phyloP scores from a whole-genome alignment of 2,888 invertebrate species.

The Chloromyia formosa region DNA sequence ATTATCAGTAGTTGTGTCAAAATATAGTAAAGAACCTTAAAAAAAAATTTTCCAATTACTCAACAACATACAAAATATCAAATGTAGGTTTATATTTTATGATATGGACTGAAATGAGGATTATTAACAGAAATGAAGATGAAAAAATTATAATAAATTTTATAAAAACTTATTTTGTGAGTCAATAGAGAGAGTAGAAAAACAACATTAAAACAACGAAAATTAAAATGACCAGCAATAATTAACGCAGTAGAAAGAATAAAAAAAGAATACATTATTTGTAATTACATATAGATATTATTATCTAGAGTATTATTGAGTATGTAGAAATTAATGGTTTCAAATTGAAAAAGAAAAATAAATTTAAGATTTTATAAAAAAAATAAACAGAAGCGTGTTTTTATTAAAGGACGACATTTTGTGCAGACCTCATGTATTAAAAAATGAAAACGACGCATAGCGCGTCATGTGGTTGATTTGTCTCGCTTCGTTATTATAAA shows the following conservation, averaged over 20 bases:
- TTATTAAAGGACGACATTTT: background rate
- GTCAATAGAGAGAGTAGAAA: background rate
- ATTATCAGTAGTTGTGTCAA: no score
- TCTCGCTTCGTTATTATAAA: no score
- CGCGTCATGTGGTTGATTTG: no score
- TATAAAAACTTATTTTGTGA: conserved; percentile 23
- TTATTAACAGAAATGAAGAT: no score
- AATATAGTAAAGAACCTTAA: background rate
- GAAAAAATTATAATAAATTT: conserved; percentile 31
- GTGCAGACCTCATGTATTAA: no score
- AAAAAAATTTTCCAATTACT: conserved; percentile 20
- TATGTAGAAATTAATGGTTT: conserved; percentile 39
- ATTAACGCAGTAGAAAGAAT: conserved; percentile 12
- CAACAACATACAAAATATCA: background rate
- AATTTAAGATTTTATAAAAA: conserved; percentile 42
- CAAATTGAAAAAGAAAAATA: conserved; percentile 40
- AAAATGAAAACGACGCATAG: no score
- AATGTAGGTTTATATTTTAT: conserved; percentile 34
- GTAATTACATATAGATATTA: conserved; percentile 39
- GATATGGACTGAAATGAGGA: conserved; percentile 43
- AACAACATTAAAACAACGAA: conserved; percentile 11
- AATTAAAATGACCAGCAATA: background rate
- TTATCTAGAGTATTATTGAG: conserved; percentile 43
- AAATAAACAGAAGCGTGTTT: conserved; percentile 14
- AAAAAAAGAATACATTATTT: conserved; percentile 13